Evolutionary conservation across 2,888 invertebrate species (phyloP), one percentile per base, ranked within the genome.

Genomic region (Ophion costatus): DNA sequence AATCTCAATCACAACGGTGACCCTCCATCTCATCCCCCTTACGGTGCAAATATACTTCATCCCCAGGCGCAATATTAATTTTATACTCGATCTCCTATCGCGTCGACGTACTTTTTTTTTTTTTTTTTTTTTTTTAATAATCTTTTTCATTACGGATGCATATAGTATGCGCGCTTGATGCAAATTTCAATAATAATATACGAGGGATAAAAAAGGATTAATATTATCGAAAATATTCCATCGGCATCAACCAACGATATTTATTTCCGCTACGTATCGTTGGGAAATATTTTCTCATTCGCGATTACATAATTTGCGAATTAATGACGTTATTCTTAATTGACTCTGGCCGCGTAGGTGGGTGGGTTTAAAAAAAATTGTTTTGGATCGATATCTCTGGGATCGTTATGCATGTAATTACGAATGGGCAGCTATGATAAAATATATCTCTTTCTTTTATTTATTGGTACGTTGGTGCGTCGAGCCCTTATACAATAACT

Each of bases 1-100:
- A 73, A 38, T 71, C 82, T 51, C 51, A 33, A 82, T 77, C 82
- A 57, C 66, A 33, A 77, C 79, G 17, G 56, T 51, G 51, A 56
- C 20, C 29, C 76, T 71, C 45, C 24, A 57, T 77, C 45, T 73
- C 38, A 10, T 24, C 59, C 29, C 67, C 24, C 61, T 71, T 38
- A 42, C 73, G 38, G 6, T 66, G 51, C 51, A 51, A 51, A 51
- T 51, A 20, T 22, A 20, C 71, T 24, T 66, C 67, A 51, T 38
- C 66, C 38, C 14, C 22, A 59, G 11, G 66, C 45, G 17, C 66
- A 20, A 63, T 74, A 67, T 74, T 69, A 77, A 63, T 78, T 61
- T 33, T n/a, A 3, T 9, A 22, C 24, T 61, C 51, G 51, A 51
- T 14, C 51, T 51, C 51, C 51, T 51, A 5, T 14, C 17, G 4